Evolutionary conservation across 2,888 invertebrate species (phyloP).

Genomic region (Mantis religiosa): DNA sequence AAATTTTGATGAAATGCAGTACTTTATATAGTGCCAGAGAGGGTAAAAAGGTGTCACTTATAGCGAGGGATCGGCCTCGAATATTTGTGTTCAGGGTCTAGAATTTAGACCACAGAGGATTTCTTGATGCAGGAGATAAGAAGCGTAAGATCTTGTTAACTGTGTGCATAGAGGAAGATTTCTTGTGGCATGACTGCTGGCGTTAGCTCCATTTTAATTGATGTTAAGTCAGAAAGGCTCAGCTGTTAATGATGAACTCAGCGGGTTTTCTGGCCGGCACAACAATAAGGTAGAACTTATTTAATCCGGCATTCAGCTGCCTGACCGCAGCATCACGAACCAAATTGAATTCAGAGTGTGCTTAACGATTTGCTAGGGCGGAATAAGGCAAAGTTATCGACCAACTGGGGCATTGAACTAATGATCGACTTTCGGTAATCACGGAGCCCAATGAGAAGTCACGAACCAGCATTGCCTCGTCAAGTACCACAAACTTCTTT

Average conservation of each 20-base stretch:
- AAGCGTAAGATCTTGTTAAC: no score
- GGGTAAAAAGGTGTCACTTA: no score
- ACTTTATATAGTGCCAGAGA: no score
- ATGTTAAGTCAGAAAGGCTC: not conserved
- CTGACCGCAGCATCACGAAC: not conserved
- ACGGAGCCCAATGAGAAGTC: not conserved
- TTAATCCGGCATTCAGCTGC: not conserved
- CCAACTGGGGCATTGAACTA: not conserved
- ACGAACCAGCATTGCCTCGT: not conserved
- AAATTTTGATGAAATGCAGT: no score
- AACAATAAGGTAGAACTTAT: not conserved
- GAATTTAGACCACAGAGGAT: no score
- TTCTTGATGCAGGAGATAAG: no score
- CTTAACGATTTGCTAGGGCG: not conserved
- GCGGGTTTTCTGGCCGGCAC: not conserved
- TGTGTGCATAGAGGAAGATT: not conserved
- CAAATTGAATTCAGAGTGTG: not conserved
- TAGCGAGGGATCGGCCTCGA: no score
- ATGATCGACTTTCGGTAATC: not conserved
- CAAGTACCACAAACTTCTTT: not conserved
- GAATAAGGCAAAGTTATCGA: not conserved
- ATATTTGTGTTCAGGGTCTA: no score
- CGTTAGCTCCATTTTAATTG: not conserved
- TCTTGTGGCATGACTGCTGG: not conserved
- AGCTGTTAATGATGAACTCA: not conserved